phyloP scores from a whole-genome alignment of 2,888 invertebrate genomes.

The Rhyacophila evoluta region DNA sequence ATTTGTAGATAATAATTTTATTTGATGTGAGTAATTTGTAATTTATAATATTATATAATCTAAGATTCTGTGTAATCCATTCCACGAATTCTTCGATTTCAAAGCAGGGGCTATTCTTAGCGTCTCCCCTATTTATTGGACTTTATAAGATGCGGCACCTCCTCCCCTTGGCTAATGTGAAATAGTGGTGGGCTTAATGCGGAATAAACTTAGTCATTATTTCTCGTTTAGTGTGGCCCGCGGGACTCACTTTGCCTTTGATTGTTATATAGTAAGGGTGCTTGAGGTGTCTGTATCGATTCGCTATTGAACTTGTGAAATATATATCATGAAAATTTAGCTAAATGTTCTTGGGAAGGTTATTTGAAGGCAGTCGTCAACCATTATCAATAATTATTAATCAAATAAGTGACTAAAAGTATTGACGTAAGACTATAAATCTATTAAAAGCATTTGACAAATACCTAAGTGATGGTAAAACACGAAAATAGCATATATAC shows the following conservation, averaged over 20 bases:
- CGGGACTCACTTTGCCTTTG: slow-evolving; percentile 1
- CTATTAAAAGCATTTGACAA: too few relatives aligned
- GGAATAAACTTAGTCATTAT: slow-evolving; percentile 24
- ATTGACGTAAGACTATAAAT: too few relatives aligned
- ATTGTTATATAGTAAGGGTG: slow-evolving; percentile 15
- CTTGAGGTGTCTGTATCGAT: background rate
- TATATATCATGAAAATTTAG: background rate
- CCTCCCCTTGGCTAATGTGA: slow-evolving; percentile 6
- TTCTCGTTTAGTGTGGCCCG: slow-evolving; percentile 7
- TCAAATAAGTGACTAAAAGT: too few relatives aligned
- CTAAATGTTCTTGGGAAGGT: background rate
- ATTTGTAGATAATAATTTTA: too few relatives aligned
- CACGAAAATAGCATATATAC: too few relatives aligned
- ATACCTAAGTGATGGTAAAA: too few relatives aligned
- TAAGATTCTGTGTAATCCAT: too few relatives aligned
- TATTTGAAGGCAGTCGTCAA: background rate
- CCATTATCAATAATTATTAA: too few relatives aligned
- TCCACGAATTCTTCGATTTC: background rate
- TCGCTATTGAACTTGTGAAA: slow-evolving; percentile 3
- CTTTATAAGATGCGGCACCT: background rate
- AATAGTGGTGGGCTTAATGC: background rate
- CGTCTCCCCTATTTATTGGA: background rate
- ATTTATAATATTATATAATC: too few relatives aligned
- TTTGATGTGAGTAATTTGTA: too few relatives aligned
- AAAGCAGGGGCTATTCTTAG: background rate